Base-by-base conservation (phyloP, 2,797 vertebrate genomes). In the Limnodromus scolopaceus region DNA sequence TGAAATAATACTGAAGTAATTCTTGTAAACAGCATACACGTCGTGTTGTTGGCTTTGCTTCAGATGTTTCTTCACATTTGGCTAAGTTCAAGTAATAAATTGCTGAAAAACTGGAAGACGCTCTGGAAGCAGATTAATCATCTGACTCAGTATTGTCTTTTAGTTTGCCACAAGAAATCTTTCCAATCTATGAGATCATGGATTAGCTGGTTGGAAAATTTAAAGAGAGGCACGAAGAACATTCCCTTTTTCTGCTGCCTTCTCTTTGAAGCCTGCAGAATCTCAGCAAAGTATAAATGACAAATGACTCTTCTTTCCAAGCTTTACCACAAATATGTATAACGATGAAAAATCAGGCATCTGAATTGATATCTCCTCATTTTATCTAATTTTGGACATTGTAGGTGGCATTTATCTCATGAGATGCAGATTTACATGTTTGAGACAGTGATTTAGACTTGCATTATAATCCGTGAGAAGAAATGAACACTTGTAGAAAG, bases 171-270 rank as follows among this genome's bases (percentile, higher is more conserved):
- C 15, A 14, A 91, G 89, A 82, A 96, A 95, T 94, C 95, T 93
- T 94, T 97, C 96, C 96, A 96, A 90, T 96, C 94, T 93, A 87
- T 97, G 96, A 97, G 94, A 88, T 97, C 95, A 97, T 96, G 87
- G 81, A 92, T 96, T 96, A 94, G 84, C 84, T 97, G 76, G 78
- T 72, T 68, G 86, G 83, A 92, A 94, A 92, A 94, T 91, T 87
- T 92, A 93, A 58, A 95, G 77, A 77, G 93, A 76, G 45, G 36
- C 68, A 60, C 82, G 66, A 82, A 91, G 72, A 80, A 78, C 55
- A 4, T 89, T 91, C 49, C n/a, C 32, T 46, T 60, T 89, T 68
- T 63, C 68, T 91, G 8, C 43, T 84, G 58, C 34, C 19, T 78
- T 90, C 32, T 82, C 45, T 91, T 81, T 84, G 68, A 92, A 95